Evolutionary conservation across 2,113 vertebrate species (phyloP).

Genomic region (Apeltes quadracus): DNA sequence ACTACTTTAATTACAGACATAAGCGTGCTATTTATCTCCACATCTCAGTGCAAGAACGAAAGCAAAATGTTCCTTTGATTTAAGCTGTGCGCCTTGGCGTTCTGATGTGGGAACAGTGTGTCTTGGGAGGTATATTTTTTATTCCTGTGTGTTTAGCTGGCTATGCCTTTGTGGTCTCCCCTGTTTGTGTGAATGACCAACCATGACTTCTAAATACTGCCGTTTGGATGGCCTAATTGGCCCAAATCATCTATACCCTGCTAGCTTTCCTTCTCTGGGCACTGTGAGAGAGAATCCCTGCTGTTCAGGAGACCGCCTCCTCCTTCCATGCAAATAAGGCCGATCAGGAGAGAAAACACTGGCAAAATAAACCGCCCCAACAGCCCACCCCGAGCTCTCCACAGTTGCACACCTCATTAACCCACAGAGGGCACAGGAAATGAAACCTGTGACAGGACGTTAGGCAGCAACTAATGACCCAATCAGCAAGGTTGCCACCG

Average conservation of each 20-base stretch:
- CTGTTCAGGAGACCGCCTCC: constrained; percentile 37
- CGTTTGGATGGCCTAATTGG: constrained; percentile 41
- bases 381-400: constrained; percentile 2
- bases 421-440: constrained; percentile 65
- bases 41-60: not conserved
- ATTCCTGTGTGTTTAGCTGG: not conserved
- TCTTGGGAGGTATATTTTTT: not conserved
- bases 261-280: constrained; percentile 8
- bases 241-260: constrained; percentile 42
- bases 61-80: not conserved
- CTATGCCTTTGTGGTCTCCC: not conserved
- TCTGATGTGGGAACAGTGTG: no score
- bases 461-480: constrained; percentile 62
- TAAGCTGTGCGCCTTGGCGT: not conserved
- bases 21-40: not conserved
- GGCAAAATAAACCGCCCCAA: constrained; percentile 41
- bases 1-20: not conserved
- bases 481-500: constrained; percentile 52
- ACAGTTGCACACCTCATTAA: constrained; percentile 49
- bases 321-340: constrained; percentile 55
- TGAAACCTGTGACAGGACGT: constrained; percentile 61
- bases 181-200: constrained; percentile 33
- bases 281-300: constrained; percentile 12
- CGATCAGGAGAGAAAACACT: constrained; percentile 23
- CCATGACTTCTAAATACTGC: constrained; percentile 18